Evolutionary conservation across 2,888 invertebrate species (phyloP).

Genomic region (Rhynchonema sp.): DNA sequence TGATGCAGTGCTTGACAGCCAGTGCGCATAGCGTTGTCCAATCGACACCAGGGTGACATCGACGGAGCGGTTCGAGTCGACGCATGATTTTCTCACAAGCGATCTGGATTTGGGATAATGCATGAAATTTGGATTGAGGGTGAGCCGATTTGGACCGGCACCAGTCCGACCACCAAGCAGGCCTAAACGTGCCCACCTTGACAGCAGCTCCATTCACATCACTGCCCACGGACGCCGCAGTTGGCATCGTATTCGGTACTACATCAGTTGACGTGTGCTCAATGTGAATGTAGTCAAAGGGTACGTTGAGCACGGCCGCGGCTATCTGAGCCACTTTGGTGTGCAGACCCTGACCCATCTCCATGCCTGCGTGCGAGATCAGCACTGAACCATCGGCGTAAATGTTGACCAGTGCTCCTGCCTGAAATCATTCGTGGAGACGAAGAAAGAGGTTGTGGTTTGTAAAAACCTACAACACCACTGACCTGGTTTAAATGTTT

Average conservation of each 20-base stretch:
- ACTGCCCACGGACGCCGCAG: constrained; percentile 67
- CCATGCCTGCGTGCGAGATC: constrained; percentile 62
- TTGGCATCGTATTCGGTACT: constrained; percentile 71
- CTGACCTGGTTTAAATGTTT: constrained; percentile 25
- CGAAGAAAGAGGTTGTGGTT: too few relatives aligned
- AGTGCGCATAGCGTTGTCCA: constrained; percentile 65
- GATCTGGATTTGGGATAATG: too few relatives aligned
- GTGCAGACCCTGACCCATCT: constrained; percentile 90
- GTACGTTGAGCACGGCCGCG: constrained; percentile 35
- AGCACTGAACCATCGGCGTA: constrained; percentile 57
- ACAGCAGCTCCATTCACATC: constrained; percentile 82
- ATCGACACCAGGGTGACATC: constrained; percentile 50
- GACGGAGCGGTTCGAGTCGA: constrained; percentile 52
- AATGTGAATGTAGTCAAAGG: constrained; percentile 29
- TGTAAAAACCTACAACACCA: too few relatives aligned
- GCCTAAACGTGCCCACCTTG: too few relatives aligned
- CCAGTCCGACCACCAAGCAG: too few relatives aligned
- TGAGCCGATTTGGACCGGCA: too few relatives aligned
- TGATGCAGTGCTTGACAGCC: constrained; percentile 56
- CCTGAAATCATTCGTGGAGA: too few relatives aligned
- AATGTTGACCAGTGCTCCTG: constrained; percentile 46
- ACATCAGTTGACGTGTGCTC: constrained; percentile 68
- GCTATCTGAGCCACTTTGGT: constrained; percentile 73
- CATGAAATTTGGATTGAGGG: too few relatives aligned
- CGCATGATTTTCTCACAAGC: constrained; percentile 56